Evolutionary conservation across 2,797 vertebrate species (phyloP).

Genomic region (Ptychadena robeensis): DNA sequence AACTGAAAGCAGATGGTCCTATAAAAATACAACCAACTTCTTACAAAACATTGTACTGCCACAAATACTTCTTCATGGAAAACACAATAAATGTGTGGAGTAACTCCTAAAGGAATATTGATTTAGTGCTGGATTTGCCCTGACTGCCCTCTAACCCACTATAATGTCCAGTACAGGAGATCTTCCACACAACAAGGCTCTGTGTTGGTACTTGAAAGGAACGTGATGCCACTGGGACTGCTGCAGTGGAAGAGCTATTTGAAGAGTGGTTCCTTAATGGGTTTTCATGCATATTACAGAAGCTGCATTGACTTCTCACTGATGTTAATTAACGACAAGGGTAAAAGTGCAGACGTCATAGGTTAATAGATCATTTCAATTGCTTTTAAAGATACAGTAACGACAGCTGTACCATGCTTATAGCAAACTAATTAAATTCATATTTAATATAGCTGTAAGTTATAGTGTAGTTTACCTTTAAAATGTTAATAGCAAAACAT

Average conservation of each 20-base stretch:
- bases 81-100: conserved; percentile 14
- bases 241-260: conserved; percentile 8
- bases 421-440: neutral
- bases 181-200: conserved; percentile 13
- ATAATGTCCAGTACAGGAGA: conserved; percentile 5
- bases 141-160: conserved; percentile 32
- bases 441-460: neutral
- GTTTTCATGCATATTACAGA: conserved; percentile 25
- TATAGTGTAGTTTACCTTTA: too few species aligned
- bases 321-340: conserved; percentile 28
- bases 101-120: conserved; percentile 13
- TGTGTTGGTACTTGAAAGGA: conserved; percentile 6
- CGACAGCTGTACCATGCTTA: neutral
- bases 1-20: conserved; percentile 27
- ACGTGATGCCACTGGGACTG: neutral
- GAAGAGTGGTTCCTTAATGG: neutral
- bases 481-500: too few species aligned
- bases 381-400: neutral
- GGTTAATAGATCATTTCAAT: conserved; percentile 24
- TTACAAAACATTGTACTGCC: neutral
- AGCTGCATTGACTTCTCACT: conserved; percentile 26
- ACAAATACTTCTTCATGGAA: conserved; percentile 15
- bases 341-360: conserved; percentile 12
- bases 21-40: conserved; percentile 1
- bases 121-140: conserved; percentile 39